A percentile compares a stretch with the other conserved stretches of the same genome.
These are phyloP conservation scores for Bugula neritina DNA, from an alignment of 2,888 invertebrate species.

Conservation along the genomic window DNA sequence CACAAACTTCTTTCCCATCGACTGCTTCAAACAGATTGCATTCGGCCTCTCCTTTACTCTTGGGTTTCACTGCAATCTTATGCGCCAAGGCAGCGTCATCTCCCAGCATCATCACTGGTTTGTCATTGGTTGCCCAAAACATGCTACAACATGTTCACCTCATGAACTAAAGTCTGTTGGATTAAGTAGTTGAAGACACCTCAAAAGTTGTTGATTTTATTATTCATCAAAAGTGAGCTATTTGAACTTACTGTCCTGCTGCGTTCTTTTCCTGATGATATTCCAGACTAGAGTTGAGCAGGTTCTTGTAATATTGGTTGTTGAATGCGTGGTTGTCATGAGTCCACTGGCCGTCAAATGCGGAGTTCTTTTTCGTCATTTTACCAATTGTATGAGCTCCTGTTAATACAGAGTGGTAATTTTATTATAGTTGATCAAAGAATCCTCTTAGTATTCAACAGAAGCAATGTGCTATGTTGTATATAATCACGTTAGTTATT, in stretches of 20 bases:
- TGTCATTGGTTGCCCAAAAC: constrained; percentile 25
- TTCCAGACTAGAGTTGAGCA: background rate
- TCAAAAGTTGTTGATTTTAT: too few relatives aligned
- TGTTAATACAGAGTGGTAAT: too few relatives aligned
- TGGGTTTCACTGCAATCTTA: background rate
- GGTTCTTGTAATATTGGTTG: constrained; percentile 25
- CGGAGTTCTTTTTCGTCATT: constrained; percentile 20
- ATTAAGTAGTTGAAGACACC: too few relatives aligned
- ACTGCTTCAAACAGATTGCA: constrained; percentile 4
- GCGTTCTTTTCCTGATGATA: constrained; percentile 21
- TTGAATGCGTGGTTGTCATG: constrained; percentile 14
- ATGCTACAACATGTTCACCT: constrained; percentile 5
- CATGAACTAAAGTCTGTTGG: too few relatives aligned
- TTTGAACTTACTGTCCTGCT: constrained; percentile 18
- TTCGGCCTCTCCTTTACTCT: constrained; percentile 13
- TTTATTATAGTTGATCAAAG: too few relatives aligned
- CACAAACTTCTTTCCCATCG: background rate
- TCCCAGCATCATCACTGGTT: constrained; percentile 7
- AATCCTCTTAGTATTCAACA: too few relatives aligned
- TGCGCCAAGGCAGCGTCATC: constrained; percentile 10
- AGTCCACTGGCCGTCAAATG: constrained; percentile 23
- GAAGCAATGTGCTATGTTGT: too few relatives aligned
- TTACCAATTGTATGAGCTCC: constrained; percentile 24
- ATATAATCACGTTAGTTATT: too few relatives aligned
- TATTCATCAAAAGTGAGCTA: too few relatives aligned